phyloP scores from a whole-genome alignment of 2,797 vertebrate species.

The Phalanger gymnotis region DNA sequence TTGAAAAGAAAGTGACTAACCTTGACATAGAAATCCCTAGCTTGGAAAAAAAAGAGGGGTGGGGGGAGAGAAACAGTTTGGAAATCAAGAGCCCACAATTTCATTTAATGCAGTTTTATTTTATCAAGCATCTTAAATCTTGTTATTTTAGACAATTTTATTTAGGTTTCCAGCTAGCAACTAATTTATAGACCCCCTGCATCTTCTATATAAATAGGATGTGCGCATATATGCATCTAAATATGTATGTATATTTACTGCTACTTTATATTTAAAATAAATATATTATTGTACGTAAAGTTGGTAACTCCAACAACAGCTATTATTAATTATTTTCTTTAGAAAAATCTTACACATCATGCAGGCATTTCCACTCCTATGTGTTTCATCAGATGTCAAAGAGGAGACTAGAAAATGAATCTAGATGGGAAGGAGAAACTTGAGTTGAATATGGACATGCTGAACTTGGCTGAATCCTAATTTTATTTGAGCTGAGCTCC shows the following conservation, averaged over 20 bases:
- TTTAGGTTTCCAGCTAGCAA: not conserved
- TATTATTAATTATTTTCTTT: slow-evolving; percentile 1
- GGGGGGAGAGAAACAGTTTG: slow-evolving; percentile 10
- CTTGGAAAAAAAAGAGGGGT: not conserved
- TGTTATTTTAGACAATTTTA: not conserved
- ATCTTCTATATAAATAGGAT: not conserved
- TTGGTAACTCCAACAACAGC: not conserved
- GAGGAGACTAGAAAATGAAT: slow-evolving; percentile 28
- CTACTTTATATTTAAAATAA: not conserved
- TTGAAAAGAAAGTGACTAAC: not conserved
- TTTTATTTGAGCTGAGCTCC: not conserved
- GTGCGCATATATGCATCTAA: not conserved
- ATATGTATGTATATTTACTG: too few species aligned
- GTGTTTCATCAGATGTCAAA: not conserved
- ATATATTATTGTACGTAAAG: not conserved
- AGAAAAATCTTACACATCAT: not conserved
- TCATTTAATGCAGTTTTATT: slow-evolving; percentile 27
- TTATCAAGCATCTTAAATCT: not conserved
- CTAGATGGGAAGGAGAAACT: slow-evolving; percentile 10
- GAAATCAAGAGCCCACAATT: slow-evolving; percentile 9
- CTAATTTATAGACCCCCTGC: not conserved
- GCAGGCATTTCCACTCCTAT: not conserved
- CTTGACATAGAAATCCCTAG: not conserved
- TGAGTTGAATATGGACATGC: not conserved
- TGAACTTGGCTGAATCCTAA: not conserved